Evolutionary conservation across 1,140 invertebrate species (phyloP), one percentile per base, ranked within the genome.

Genomic region (Lordiphosa mommai): DNA sequence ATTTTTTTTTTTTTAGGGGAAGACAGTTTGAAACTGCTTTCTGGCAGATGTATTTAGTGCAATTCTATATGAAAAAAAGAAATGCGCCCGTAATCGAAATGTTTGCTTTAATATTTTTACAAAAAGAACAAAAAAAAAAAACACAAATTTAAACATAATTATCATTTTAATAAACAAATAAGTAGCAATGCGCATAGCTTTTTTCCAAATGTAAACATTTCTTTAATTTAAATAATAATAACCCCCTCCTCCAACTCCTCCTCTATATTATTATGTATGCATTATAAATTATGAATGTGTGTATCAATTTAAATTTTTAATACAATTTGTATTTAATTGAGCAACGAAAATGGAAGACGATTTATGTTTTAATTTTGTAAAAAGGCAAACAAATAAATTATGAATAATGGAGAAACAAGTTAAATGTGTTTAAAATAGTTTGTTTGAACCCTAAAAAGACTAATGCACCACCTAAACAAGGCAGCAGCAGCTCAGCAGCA

Each of bases 21-120:
- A 46, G 60, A 61, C 71, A 82, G 76, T 82, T 82, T 57, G 71
- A 82, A 82, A 82, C 74, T 80, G 74, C 72, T 55, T 38, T 17
- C 40, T 64, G 59, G 49, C 59, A 63, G 49, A 60, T 53, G 20
- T 51, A 29, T 64, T 59, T 52, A 68, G 63, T 68, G 65, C 53
- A 68, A 68, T 66, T 66, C 61, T 60, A 47, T 27, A 57, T 27
- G 32, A 43, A 13, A 34, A 33, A 37, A 47, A 7, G 12, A 23
- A 7, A 27, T 27, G 23, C 23, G 23, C 23, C 23, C 23, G 23
- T 7, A 27, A 27, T 27, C 23, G 23, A 27, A 27, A 27, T 27
- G 23, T 27, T 27, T 27, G 23, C 23, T 27, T 27, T 27, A 27
- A 27, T 27, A 27, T 27, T 27, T 27, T 27, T 27, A 27, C 23